Evolutionary conservation across 53 echinoderm and acorn worm species (phyloP), one percentile per base, ranked within the genome.

Genomic region (Mesocentrotus franciscanus): DNA sequence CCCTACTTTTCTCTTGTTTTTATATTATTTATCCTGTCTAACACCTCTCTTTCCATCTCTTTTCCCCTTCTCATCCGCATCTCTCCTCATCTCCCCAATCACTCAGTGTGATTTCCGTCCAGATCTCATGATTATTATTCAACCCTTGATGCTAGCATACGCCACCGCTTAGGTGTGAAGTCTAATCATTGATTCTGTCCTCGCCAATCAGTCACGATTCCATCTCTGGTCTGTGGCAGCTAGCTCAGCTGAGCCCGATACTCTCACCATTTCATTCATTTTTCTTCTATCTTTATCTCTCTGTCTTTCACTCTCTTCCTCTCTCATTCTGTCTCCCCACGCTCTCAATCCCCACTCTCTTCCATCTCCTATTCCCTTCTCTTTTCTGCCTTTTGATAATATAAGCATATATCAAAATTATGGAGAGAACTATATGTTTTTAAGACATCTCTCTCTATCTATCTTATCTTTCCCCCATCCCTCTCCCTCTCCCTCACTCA

Each of bases 101-200:
- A 87, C 36, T 42, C 22, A 1, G 42, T 42, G 78, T 9, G 34
- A 78, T 85, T 24, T 75, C 75, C 75, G 22, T 75, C n/a, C 75
- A n/a, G 87, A 87, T 59, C 57, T 87, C 56, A 58, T 87, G 87
- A 87, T 87, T 87, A 87, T 58, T 58, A 87, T 87, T 64, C 87
- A 87, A 87, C 59, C 87, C 87, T 29, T 87, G 87, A 87, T 87
- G 58, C 87, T 17, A 56, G 10, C 87, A 87, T 81, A 87, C 29
- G 87, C 87, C 56, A 9, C 22, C 83, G 58, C n/a, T 87, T 57
- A 87, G 87, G 87, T 87, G 87, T 87, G 87, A 87, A 87, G n/a
- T 58, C 87, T 87, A 87, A 87, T 87, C 87, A 87, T 87, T 87
- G 87, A 87, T 87, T 87, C 87, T 87, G 87, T 87, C 87, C 87